These are phyloP conservation scores for Dermolepida albohirtum DNA, from an alignment of 2,888 invertebrate genomes.

Conservation along the genomic window DNA sequence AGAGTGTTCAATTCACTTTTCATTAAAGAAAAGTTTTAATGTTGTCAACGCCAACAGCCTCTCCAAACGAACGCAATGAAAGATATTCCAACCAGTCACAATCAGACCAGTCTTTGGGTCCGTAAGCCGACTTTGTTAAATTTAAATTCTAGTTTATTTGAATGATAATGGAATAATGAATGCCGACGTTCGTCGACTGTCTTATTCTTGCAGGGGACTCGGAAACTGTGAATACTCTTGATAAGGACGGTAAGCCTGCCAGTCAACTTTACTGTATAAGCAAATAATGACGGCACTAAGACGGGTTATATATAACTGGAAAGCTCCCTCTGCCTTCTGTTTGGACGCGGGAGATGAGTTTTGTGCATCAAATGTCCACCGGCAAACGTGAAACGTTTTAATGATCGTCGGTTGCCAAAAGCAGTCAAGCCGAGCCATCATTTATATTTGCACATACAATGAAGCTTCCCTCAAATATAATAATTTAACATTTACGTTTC, in stretches of 20 bases:
- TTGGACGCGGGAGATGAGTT: conserved; percentile 23
- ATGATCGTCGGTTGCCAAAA: neutral
- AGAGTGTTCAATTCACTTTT: conserved; percentile 45
- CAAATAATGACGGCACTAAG: conserved; percentile 35
- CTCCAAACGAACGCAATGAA: conserved; percentile 31
- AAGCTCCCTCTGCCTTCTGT: conserved; percentile 29
- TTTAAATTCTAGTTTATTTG: conserved; percentile 58
- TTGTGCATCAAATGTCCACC: conserved; percentile 24
- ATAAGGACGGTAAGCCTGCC: conserved; percentile 58
- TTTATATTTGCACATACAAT: neutral
- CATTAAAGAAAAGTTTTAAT: conserved; percentile 56
- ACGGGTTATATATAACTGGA: conserved; percentile 37
- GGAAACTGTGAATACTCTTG: conserved; percentile 57
- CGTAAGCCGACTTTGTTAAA: conserved; percentile 52
- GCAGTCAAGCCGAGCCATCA: neutral
- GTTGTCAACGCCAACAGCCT: conserved; percentile 44
- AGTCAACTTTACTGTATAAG: conserved; percentile 50
- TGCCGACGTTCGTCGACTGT: conserved; percentile 55
- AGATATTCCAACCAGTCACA: conserved; percentile 36
- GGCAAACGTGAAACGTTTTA: neutral
- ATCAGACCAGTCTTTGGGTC: conserved; percentile 29
- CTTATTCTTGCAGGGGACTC: conserved; percentile 44
- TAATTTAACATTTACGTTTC: too few species aligned
- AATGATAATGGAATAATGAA: conserved; percentile 59
- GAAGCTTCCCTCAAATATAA: too few species aligned